Evolutionary conservation across 2,888 invertebrate genomes (phyloP), one percentile per base, ranked within the genome.

Genomic region (Cenopis cana): DNA sequence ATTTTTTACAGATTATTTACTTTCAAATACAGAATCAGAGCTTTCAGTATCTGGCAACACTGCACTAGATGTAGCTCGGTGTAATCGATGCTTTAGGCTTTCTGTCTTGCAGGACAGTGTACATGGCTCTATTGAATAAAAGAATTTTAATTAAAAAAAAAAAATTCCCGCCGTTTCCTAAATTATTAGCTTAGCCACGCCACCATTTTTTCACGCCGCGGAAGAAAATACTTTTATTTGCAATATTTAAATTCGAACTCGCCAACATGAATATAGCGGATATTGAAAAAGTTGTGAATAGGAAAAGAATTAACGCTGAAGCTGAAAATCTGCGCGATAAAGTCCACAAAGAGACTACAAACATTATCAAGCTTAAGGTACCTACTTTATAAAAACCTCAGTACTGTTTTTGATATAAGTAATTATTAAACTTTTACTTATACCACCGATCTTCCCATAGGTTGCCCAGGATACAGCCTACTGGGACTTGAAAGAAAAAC

Each of bases 401-500:
- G n/a, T 46, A 6, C 46, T n/a, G 8, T 46, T 46, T 46, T n/a
- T n/a, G n/a, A 46, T 46, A 29, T 5, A 29, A 29, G 14, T 8
- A n/a, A 46, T 46, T 46, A n/a, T n/a, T n/a, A 46, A 12, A 41
- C 41, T 41, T 41, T 59, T 3, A 11, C n/a, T 18, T n/a, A 10
- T 60, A 18, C 49, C 38, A 24, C 18, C 14, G 20, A 4, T 55
- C 55, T 54, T 17, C n/a, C 38, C 10, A 57, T 18, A 92, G 93
- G 91, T 93, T 33, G 87, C 88, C 0, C 92, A 91, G 79, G 91
- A 91, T 75, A 87, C 90, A 0, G 87, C 89, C 0, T 90, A 89
- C 74, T 91, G 91, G 91, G 89, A 91, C 70, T 64, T 90, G 60
- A 86, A 87, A 74, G 90, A 92, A 75, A 86, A 86, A 75, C 77